Conservation (phyloP, 2,888 invertebrate species). For the Glyphotaelius pellucidus region DNA sequence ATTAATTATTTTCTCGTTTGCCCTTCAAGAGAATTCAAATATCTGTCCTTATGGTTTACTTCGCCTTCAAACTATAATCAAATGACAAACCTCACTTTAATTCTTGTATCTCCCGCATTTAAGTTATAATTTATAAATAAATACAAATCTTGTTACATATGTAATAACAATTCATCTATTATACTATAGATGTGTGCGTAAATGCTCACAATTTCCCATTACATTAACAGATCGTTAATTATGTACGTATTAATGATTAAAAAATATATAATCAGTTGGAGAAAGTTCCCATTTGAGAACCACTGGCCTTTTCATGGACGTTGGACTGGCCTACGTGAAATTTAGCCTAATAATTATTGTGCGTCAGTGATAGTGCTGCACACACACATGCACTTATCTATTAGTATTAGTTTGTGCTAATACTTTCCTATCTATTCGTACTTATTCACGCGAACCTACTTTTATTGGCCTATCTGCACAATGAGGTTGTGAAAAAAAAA, state of each 20-base stretch:
- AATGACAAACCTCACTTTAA: too few species aligned
- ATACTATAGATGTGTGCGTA: background rate
- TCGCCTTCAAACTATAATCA: too few species aligned
- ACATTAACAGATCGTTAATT: too few species aligned
- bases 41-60: too few species aligned
- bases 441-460: slow-evolving; percentile 16
- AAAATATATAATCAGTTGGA: background rate
- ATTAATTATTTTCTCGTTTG: too few species aligned
- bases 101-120: background rate
- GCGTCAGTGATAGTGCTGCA: slow-evolving; percentile 1
- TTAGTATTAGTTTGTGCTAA: slow-evolving; percentile 39
- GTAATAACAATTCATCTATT: too few species aligned
- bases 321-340: slow-evolving; percentile 59
- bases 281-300: slow-evolving; percentile 7
- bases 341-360: slow-evolving; percentile 45
- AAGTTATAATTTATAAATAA: background rate
- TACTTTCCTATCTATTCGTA: slow-evolving; percentile 49
- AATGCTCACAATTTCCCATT: too few species aligned
- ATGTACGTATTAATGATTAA: background rate
- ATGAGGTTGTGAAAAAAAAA: slow-evolving; percentile 7
- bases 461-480: slow-evolving; percentile 30
- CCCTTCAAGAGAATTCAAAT: too few species aligned
- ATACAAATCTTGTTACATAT: background rate
- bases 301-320: slow-evolving; percentile 27
- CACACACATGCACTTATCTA: slow-evolving; percentile 43